Evolutionary conservation across 2,797 vertebrate species (phyloP), one percentile per base, ranked within the genome.

Genomic region (Helarctos malayanus): DNA sequence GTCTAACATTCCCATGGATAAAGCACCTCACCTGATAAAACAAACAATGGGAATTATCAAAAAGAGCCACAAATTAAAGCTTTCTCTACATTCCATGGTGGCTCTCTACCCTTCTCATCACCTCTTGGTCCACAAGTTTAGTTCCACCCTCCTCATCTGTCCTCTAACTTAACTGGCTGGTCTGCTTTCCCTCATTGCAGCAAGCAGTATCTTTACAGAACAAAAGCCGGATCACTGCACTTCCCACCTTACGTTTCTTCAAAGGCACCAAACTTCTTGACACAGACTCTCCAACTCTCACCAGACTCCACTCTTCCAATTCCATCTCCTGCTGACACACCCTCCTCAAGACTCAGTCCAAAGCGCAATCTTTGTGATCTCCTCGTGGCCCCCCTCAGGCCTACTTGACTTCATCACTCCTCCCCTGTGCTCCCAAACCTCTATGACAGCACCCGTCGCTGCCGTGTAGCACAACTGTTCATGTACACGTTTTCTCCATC

Each of bases 181-280:
- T 49, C 32, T 86, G 57, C 45, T 76, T 59, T 86, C 47, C 38
- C 45, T 94, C 79, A 52, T 29, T 68, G 47, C 15, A 57, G 16
- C 63, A 56, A 86, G 47, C 57, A 69, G 49, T 71, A 76, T 35
- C 80, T 71, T 86, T 41, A 73, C 7, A 68, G 92, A 94, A 95
- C 56, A 8, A 19, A 94, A 61, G 29, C 47, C 57, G n/a, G 49
- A 41, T 63, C 47, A 76, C 7, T 76, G 32, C n/a, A 76, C 91
- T 91, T 71, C 3, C 86, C 47, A 85, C 27, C 5, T 92, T 29
- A 63, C 7, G 23, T 78, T 52, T 90, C 89, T 87, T 69, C 71
- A 87, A 80, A 92, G 54, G 47, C 52, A 78, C 19, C 54, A 63
- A 69, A 61, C 38, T 75, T 73, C 45, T 71, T 57, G 54, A 79